Base-by-base conservation (phyloP, 2,113 vertebrate species). In the Orthonyx spaldingii region DNA sequence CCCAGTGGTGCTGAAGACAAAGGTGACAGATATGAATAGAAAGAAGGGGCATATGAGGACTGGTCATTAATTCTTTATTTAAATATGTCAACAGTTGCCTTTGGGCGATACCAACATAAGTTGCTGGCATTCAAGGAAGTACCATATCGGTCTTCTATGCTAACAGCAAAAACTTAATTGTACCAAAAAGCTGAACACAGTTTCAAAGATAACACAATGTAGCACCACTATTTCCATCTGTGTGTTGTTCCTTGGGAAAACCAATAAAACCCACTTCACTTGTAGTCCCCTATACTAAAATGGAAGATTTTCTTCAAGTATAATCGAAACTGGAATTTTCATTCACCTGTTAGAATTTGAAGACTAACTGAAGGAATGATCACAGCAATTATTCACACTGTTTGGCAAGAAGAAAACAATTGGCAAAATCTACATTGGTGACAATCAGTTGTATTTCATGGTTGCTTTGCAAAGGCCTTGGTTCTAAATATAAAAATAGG, bases 401-500 rank as follows among this genome's bases (percentile, higher is more conserved):
- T 91, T 92, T 71, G 22, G 23, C 21, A 86, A 80, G 39, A 42
- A 72, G 49, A 55, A 44, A 64, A 28, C 10, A 42, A 88, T 49
- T 76, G 49, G 50, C 46, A 86, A 85, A 84, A 81, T 21, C 52
- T 37, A 35, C 83, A 23, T 12, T 84, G 35, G 44, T 93, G 71
- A 74, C 88, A 86, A 83, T 97, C 47, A 32, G 27, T 94, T 96
- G 70, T 60, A 60, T 97, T 96, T 97, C 68, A 92, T 2, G 53
- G 64, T 70, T 92, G 27, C 86, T 32, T 72, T 96, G 88, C 82
- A 82, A 91, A 96, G 87, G 68, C 66, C 69, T 94, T n/a, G 57
- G 85, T 87, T 86, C 74, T 95, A 97, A 90, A 92, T 89, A 94
- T 95, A 80, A 91, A 91, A 85, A 81, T 65, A 92, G 64, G 47